Evolutionary conservation across 30 jellyfish, hydroid and myxozoan species (phyloP).

Genomic region (Pseudorhiza aurosa): DNA sequence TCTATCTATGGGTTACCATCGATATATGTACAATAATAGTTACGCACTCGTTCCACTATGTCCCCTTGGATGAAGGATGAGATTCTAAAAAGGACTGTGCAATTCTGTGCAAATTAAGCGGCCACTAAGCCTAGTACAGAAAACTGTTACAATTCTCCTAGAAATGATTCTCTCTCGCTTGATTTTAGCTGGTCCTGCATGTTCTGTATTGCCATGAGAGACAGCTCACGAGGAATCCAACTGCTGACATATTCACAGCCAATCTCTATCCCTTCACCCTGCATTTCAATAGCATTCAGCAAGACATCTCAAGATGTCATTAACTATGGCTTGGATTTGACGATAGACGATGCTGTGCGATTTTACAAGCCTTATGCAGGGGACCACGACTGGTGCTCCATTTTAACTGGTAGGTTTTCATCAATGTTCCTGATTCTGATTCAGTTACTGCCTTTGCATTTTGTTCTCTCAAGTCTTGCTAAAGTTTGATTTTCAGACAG

Average conservation of each 20-base stretch:
- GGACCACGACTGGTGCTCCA: slow-evolving; percentile 90
- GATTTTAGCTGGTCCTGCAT: slow-evolving; percentile 79
- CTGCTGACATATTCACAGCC: slow-evolving; percentile 84
- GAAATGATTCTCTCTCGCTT: neutral
- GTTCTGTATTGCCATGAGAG: slow-evolving; percentile 69
- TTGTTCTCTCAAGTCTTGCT: too few relatives aligned
- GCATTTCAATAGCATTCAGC: slow-evolving; percentile 67
- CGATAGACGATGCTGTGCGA: slow-evolving; percentile 76
- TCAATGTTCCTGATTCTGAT: neutral
- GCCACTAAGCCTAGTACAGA: too few relatives aligned
- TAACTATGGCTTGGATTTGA: slow-evolving; percentile 48
- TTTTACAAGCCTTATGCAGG: slow-evolving; percentile 58
- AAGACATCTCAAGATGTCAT: slow-evolving; percentile 43
- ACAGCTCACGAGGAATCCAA: slow-evolving; percentile 29
- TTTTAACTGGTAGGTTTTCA: slow-evolving; percentile 56
- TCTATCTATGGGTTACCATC: too few relatives aligned
- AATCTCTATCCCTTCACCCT: slow-evolving; percentile 66
- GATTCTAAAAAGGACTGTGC: too few relatives aligned
- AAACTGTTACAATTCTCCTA: too few relatives aligned
- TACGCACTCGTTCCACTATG: too few relatives aligned
- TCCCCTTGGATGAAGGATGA: too few relatives aligned
- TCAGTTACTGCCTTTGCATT: too few relatives aligned
- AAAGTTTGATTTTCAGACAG: too few relatives aligned
- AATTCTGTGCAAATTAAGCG: too few relatives aligned
- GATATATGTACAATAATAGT: too few relatives aligned